Base-by-base conservation (phyloP, 2,888 invertebrate species). In the Thysanoteuthis rhombus region DNA sequence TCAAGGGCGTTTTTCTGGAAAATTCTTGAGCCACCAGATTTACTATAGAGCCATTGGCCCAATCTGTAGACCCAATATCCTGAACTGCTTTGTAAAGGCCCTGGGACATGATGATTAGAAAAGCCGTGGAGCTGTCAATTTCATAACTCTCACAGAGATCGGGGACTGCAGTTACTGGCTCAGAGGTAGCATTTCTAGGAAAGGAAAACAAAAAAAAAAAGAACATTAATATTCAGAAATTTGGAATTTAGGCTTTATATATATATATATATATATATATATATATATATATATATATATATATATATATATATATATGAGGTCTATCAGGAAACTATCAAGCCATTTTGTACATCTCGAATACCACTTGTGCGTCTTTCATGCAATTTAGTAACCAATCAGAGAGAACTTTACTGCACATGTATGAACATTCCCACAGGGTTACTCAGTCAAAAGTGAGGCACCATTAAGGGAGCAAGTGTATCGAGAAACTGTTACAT, bases 31-130 rank as follows among this genome's bases (percentile, higher is more conserved):
- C 96, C 89, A 97, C 96, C 96, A 96, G 96, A 42, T 95, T 94
- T 12, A 96, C 96, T 36, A 97, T 96, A 52, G 96, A 96, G 5
- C 95, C 95, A 94, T 97, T 97, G 0, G 98, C 98, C 96, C 98
- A 98, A 95, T 98, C 98, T 90, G 98, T 98, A 36, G 39, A 22
- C 32, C 98, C 98, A 1, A 98, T 98, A 97, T 98, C 98, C 97
- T 98, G 98, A 91, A 99, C 97, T 4, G 98, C 98, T 97, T 98
- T 98, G 97, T 98, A 98, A 0, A 99, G 97, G 0, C 99, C 99
- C 93, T 98, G 98, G 16, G 99, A 98, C 97, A 99, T 98, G 40
- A 99, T 97, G 6, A 99, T 97, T 28, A 99, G 97, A 97, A 99
- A 99, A 96, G 98, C 98, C 97, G 98, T 98, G 10, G 98, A 98